These are phyloP conservation scores for Pollenia angustigena DNA, from an alignment of 2,888 invertebrate genomes.

Conservation along the genomic window DNA sequence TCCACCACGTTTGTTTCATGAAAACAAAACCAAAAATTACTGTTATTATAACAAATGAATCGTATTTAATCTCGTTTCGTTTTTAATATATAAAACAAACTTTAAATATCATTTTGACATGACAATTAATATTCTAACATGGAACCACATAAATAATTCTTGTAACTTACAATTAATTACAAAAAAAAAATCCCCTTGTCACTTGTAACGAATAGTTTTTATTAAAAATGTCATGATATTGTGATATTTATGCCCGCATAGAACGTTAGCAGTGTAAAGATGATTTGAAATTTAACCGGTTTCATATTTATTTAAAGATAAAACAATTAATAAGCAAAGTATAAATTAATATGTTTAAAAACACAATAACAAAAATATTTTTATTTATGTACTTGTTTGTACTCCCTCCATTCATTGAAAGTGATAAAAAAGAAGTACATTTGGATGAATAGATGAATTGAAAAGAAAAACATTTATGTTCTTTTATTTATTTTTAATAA, in stretches of 20 bases:
- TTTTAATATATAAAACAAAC: too few species aligned
- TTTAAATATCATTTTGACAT: too few species aligned
- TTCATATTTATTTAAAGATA: conserved; percentile 61
- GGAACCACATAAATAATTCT: background rate
- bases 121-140: too few species aligned
- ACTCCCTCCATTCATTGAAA: conserved; percentile 7
- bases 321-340: conserved; percentile 47
- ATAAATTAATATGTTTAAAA: conserved; percentile 41
- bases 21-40: too few species aligned
- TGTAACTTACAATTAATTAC: background rate
- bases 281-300: conserved; percentile 47
- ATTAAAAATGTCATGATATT: conserved; percentile 6
- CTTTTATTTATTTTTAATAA: conserved; percentile 51
- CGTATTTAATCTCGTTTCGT: too few species aligned
- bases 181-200: conserved; percentile 4
- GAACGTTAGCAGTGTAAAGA: conserved; percentile 35
- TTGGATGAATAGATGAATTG: conserved; percentile 5
- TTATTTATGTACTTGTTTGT: background rate
- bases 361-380: conserved; percentile 21
- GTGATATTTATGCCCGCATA: conserved; percentile 1
- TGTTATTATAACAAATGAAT: too few species aligned
- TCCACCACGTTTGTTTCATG: too few species aligned
- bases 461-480: background rate
- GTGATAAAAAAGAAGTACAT: conserved; percentile 33
- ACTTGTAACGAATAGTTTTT: background rate